These are phyloP conservation scores for Catalaphyllia jardinei DNA, from an alignment of 64 coral and sea anemone species.

Conservation along the genomic window DNA sequence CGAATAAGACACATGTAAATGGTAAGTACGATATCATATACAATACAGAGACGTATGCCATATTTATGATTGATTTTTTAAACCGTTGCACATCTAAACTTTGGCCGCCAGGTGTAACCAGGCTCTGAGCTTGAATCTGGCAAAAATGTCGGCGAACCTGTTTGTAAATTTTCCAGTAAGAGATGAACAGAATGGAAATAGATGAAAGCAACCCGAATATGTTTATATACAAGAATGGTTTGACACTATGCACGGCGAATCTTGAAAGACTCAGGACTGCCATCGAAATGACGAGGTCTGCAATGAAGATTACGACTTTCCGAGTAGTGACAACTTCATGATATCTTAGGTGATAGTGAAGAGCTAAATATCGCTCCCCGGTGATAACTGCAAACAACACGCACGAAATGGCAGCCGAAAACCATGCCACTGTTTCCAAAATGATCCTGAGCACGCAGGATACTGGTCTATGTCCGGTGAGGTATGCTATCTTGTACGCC, in stretches of 20 bases:
- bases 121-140: background rate
- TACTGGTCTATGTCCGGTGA: background rate
- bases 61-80: slow-evolving; percentile 33
- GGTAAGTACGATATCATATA: slow-evolving; percentile 46
- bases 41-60: slow-evolving; percentile 54
- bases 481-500: slow-evolving; percentile 33
- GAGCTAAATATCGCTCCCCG: slow-evolving; percentile 35
- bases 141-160: slow-evolving; percentile 21
- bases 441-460: slow-evolving; percentile 19
- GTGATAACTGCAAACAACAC: slow-evolving; percentile 7
- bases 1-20: slow-evolving; percentile 40
- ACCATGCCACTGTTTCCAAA: slow-evolving; percentile 43
- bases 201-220: slow-evolving; percentile 10
- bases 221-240: slow-evolving; percentile 25
- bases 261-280: slow-evolving; percentile 13
- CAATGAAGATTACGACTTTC: background rate
- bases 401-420: slow-evolving; percentile 50
- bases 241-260: slow-evolving; percentile 6
- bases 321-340: slow-evolving; percentile 14
- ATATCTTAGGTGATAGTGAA: slow-evolving; percentile 41
- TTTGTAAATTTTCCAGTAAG: slow-evolving; percentile 45
- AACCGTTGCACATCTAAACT: background rate
- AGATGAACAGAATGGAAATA: slow-evolving; percentile 6
- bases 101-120: background rate
- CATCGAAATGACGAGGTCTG: background rate